Evolutionary conservation across 2,113 vertebrate genomes (phyloP), one percentile per base, ranked within the genome.

Genomic region (Manacus vitellinus): DNA sequence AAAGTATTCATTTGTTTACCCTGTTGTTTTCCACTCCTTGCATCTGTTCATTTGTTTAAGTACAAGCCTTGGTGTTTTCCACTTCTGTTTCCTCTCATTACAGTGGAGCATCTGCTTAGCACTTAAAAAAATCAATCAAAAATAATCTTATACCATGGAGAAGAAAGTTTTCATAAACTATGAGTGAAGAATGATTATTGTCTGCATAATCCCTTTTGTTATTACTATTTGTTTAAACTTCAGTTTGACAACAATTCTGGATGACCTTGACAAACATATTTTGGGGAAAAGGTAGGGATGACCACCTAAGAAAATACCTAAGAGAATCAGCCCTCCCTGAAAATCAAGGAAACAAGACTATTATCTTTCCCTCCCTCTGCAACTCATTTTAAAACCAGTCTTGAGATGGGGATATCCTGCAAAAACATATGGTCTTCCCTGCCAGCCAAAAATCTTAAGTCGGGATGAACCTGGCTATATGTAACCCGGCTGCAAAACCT

Each of bases 21-120:
- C 94, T 70, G 80, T 94, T 98, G 89, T 97, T 95, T 97, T 97
- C 94, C 74, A 92, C 87, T 97, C 71, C 37, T 75, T 96, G 70
- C 97, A 98, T 97, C 97, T 98, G 98, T 95, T 98, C 95, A 56
- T 96, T 95, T 98, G 80, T 97, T 97, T 98, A 95, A 97, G 75
- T 94, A 92, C 33, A n/a, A 96, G 63, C 28, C 30, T 97, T 74
- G 78, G 90, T 56, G 9, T 96, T 97, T 97, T 89, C 76, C 62
- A 67, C 83, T 97, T 95, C 92, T 97, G 91, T 96, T 97, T 97
- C 91, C 87, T 93, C 87, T 96, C 95, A 94, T 97, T 97, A 97
- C 70, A 95, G 81, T 63, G 35, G 90, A 97, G 95, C 97, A 97
- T 98, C 96, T 97, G 97, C 67, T 97, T 96, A 82, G 52, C 44